A percentile compares a stretch with the other conserved stretches of the same genome.
Evolutionary conservation across 2,888 invertebrate genomes (phyloP).

Genomic region (Scelioninae gen. 1): DNA sequence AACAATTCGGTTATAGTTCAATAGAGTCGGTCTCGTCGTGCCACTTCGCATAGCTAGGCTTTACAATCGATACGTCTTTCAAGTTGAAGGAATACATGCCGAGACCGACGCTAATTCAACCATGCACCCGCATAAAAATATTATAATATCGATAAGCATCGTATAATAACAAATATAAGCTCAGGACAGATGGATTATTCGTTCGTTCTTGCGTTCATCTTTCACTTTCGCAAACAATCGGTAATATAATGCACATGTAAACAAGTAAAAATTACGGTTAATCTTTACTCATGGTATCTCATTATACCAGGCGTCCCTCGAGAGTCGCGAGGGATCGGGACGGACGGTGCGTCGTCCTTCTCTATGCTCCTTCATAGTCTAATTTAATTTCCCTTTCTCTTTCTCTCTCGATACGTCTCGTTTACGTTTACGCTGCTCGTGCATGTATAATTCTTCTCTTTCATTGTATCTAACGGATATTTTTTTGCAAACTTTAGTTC

Average conservation of each 20-base stretch:
- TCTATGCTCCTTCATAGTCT: conserved; percentile 57
- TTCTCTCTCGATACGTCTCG: conserved; percentile 49
- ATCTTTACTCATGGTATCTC: conserved; percentile 71
- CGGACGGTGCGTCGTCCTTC: conserved; percentile 77
- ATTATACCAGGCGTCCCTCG: conserved; percentile 73
- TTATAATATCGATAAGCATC: conserved; percentile 84
- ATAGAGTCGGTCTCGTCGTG: conserved; percentile 77
- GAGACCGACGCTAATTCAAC: conserved; percentile 79
- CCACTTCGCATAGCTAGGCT: not conserved
- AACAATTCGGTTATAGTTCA: conserved; percentile 83
- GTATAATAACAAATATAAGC: conserved; percentile 84
- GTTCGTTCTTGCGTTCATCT: conserved; percentile 69
- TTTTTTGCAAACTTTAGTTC: conserved; percentile 33
- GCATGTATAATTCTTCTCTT: conserved; percentile 35
- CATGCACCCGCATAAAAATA: conserved; percentile 83
- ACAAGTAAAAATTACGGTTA: conserved; percentile 77
- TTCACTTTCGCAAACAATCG: conserved; percentile 71
- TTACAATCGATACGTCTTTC: conserved; percentile 16
- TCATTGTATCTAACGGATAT: conserved; percentile 19
- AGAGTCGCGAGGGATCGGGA: conserved; percentile 75
- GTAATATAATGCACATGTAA: conserved; percentile 73
- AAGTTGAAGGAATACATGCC: too few species aligned
- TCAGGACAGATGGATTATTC: conserved; percentile 80
- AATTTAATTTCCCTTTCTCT: conserved; percentile 58
- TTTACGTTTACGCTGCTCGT: conserved; percentile 56